phyloP scores from a whole-genome alignment of 2,797 vertebrate genomes.

The Pseudochirops corinnae region DNA sequence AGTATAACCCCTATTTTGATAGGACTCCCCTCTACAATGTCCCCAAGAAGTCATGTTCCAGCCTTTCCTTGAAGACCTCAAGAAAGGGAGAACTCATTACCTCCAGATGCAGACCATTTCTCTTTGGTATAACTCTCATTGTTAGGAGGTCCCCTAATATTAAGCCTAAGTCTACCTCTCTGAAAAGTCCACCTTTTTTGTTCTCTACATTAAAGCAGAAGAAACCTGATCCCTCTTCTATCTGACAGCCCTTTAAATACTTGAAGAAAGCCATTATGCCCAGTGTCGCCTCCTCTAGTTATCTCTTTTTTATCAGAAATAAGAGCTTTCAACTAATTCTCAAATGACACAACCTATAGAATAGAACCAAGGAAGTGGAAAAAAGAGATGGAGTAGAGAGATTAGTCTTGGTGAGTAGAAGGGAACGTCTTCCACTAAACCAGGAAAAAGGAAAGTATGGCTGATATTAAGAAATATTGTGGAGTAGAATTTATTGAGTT shows the following conservation, averaged over 20 bases:
- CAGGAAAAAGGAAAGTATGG: not conserved
- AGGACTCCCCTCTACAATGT: not conserved
- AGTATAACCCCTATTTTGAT: not conserved
- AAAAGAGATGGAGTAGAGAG: not conserved
- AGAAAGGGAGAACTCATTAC: not conserved
- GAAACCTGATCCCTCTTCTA: not conserved
- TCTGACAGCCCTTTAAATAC: not conserved
- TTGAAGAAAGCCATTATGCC: not conserved
- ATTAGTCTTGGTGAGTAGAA: not conserved
- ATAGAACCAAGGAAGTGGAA: not conserved
- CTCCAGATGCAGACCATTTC: not conserved
- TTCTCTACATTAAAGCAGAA: not conserved
- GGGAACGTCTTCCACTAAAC: not conserved
- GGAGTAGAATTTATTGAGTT: not conserved
- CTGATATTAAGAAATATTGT: not conserved
- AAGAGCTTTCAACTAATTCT: not conserved
- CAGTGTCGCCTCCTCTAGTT: not conserved
- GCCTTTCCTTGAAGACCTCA: not conserved
- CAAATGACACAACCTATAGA: not conserved
- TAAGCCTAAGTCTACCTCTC: not conserved
- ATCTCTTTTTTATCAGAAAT: not conserved
- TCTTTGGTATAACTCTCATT: not conserved
- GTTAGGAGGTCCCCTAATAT: not conserved
- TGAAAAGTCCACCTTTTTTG: not conserved
- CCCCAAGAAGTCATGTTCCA: not conserved